Conservation (phyloP, 2,113 vertebrate genomes). For the Toxostoma redivivum region DNA sequence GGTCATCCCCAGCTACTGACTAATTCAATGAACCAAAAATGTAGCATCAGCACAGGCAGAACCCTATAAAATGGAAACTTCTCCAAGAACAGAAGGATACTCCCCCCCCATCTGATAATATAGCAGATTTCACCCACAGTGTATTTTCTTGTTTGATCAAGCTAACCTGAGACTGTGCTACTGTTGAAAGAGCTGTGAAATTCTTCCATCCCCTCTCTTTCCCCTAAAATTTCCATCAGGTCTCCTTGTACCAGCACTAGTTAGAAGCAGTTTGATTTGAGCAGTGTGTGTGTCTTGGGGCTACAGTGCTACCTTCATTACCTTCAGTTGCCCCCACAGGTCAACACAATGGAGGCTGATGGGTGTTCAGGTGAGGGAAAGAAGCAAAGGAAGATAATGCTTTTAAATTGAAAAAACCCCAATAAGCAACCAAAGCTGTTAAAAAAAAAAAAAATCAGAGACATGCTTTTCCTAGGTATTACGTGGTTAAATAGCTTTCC, state of each 20-base stretch:
- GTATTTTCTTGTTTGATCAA: not conserved
- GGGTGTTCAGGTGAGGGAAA: not conserved
- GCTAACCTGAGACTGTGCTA: not conserved
- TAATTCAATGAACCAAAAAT: slow-evolving; percentile 37
- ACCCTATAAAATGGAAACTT: not conserved
- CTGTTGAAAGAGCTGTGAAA: not conserved
- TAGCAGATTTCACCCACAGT: not conserved
- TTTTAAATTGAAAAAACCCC: no score
- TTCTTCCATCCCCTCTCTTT: not conserved
- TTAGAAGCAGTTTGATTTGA: not conserved
- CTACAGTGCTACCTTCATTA: not conserved
- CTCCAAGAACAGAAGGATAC: not conserved
- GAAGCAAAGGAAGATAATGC: not conserved
- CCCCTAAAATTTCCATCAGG: not conserved
- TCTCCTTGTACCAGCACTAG: not conserved
- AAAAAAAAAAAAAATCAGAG: not conserved
- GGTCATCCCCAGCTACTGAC: not conserved
- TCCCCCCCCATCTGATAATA: not conserved
- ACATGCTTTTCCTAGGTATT: not conserved
- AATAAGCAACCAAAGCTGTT: not conserved
- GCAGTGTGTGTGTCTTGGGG: fast-evolving
- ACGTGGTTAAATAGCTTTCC: not conserved
- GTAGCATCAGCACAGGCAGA: not conserved
- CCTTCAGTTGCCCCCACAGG: not conserved
- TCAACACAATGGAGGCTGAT: not conserved